phyloP scores from a whole-genome alignment of 1,140 invertebrate species.

The Drosophila tsacasi region DNA sequence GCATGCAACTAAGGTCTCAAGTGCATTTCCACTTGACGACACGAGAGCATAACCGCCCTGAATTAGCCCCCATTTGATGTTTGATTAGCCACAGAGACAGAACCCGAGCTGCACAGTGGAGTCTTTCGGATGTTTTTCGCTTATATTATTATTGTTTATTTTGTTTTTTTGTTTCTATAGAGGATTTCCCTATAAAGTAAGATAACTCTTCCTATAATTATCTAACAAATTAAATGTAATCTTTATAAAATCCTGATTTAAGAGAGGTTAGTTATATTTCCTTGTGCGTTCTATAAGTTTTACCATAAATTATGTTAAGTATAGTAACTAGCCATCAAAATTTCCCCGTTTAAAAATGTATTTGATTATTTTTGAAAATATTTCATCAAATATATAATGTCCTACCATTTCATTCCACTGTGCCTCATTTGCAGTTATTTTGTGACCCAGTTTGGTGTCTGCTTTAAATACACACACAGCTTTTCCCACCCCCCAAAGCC shows the following conservation, averaged over 20 bases:
- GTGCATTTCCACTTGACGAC: slow-evolving; percentile 42
- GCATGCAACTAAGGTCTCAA: slow-evolving; percentile 56
- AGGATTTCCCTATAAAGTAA: not conserved
- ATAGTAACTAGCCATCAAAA: not conserved
- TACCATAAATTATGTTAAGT: not conserved
- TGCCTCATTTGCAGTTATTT: slow-evolving; percentile 60
- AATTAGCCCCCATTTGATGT: slow-evolving; percentile 40
- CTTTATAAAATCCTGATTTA: not conserved
- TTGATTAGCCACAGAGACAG: slow-evolving; percentile 35
- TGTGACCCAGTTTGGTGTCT: slow-evolving; percentile 72
- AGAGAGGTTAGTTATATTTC: not conserved
- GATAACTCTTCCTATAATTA: not conserved
- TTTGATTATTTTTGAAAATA: not conserved
- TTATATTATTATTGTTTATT: not conserved
- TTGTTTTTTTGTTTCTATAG: not conserved
- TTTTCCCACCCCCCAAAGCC: slow-evolving; percentile 7
- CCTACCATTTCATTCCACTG: slow-evolving; percentile 26
- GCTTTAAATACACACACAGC: slow-evolving; percentile 47
- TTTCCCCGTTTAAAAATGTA: not conserved
- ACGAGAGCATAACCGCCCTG: slow-evolving; percentile 49
- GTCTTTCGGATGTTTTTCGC: not conserved
- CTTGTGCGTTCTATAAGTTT: not conserved
- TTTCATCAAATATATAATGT: too few species aligned
- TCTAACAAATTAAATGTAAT: not conserved
- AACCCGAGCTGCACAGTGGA: not conserved